Evolutionary conservation across 2,888 invertebrate species (phyloP), one percentile per base, ranked within the genome.

Genomic region (Chouioia cunea): DNA sequence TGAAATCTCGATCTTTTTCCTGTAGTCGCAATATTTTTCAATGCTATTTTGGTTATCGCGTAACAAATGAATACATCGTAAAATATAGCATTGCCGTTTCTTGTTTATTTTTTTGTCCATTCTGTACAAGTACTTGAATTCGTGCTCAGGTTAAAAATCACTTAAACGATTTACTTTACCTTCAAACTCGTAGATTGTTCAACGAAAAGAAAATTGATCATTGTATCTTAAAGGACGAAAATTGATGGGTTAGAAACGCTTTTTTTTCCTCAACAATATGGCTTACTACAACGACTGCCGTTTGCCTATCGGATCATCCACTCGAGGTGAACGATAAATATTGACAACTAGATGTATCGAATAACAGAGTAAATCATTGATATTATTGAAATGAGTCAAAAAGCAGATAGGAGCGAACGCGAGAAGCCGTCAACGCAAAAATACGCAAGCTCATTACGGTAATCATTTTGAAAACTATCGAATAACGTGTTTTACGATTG

Each of bases 391-490:
- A 46, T 12, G 54, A 46, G n/a, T 56, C 2, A n/a, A 27, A 20
- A 43, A 58, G 36, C 16, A 73, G 73, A 64, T 14, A 65, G 22
- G 56, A 60, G 43, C 16, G 70, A 60, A 15, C 18, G 12, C 6
- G n/a, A 62, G 16, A 48, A 44, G 6, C 16, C 52, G 18, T 8
- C 56, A 10, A 16, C 57, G 3, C 44, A 59, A 1, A 71, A 65
- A 20, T 48, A 79, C 65, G 65, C 75, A 57, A 79, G 81, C 50
- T 79, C 79, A 0, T 77, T 84, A 56, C 76, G 82, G 84, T 82
- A 77, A 74, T 76, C 75, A 47, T 50, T 8, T 14, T 0, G 15
- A 4, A 59, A 60, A 20, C 50, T 58, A 43, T 50, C 14, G 20
- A 57, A 4, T 43, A 15, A 12, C 14, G 57, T 62, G 4, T 20